These are phyloP conservation scores for Cololabis saira DNA, from an alignment of 2,113 vertebrate species.

Conservation along the genomic window DNA sequence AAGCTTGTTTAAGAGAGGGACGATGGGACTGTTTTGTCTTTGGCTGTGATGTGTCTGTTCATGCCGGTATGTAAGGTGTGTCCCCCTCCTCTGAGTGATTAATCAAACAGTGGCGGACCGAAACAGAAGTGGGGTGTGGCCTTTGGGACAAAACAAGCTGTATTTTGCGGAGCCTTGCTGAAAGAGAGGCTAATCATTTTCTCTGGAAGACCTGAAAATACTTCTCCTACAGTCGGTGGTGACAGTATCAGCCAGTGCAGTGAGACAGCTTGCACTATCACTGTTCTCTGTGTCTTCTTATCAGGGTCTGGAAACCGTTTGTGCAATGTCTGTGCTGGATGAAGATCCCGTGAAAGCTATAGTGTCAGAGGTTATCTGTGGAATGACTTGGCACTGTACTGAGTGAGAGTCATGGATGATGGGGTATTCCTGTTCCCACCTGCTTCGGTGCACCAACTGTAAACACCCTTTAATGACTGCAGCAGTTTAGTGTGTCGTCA, in stretches of 20 bases:
- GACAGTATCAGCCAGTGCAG: conserved; percentile 19
- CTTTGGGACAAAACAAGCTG: conserved; percentile 43
- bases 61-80: conserved; percentile 54
- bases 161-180: conserved; percentile 42
- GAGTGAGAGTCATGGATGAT: conserved; percentile 25
- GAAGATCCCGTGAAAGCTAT: conserved; percentile 21
- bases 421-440: conserved; percentile 43
- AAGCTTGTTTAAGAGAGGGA: background rate
- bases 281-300: conserved; percentile 33
- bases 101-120: conserved; percentile 64
- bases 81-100: conserved; percentile 57
- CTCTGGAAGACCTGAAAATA: conserved; percentile 45
- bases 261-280: conserved; percentile 35
- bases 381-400: conserved; percentile 37
- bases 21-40: conserved; percentile 42
- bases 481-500: conserved; percentile 56
- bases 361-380: conserved; percentile 21
- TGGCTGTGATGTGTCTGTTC: conserved; percentile 47
- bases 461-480: conserved; percentile 57
- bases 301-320: conserved; percentile 33
- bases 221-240: conserved; percentile 7
- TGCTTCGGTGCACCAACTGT: conserved; percentile 40
- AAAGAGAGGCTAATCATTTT: conserved; percentile 39
- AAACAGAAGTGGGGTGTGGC: conserved; percentile 53
- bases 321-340: conserved; percentile 11